Evolutionary conservation across 2,888 invertebrate genomes (phyloP).

Genomic region (Oeneis ivallda): DNA sequence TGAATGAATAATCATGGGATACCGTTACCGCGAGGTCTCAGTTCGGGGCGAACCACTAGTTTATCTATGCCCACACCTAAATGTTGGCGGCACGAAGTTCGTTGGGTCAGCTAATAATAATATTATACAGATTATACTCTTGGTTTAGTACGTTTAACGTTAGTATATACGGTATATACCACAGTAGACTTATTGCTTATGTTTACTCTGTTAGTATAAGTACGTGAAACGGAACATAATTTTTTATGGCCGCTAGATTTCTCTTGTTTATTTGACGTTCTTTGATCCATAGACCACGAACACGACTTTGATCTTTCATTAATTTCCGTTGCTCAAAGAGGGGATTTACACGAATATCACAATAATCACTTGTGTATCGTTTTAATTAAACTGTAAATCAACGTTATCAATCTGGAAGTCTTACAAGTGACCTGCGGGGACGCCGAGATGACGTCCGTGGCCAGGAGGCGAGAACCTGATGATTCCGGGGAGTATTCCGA

Average conservation of each 20-base stretch:
- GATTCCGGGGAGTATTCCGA: constrained; percentile 78
- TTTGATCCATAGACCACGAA: no score
- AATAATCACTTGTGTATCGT: constrained; percentile 50
- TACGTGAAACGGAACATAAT: constrained; percentile 51
- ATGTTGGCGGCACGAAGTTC: no score
- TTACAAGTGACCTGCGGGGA: constrained; percentile 69
- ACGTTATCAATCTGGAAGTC: constrained; percentile 74
- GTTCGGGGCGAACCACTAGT: no score
- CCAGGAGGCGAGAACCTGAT: constrained; percentile 65
- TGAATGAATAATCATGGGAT: no score
- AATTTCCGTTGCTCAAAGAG: constrained; percentile 61
- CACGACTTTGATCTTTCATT: no score
- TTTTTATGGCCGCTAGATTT: constrained; percentile 72
- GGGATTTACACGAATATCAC: constrained; percentile 59
- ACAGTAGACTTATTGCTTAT: no score
- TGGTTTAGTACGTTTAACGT: no score
- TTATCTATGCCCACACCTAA: no score
- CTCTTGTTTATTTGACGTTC: constrained; percentile 78
- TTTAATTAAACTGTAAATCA: constrained; percentile 47
- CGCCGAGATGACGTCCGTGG: constrained; percentile 77
- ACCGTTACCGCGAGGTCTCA: no score
- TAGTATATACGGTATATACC: no score
- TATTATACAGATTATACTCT: no score
- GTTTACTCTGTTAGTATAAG: neutral
- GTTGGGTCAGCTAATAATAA: no score